Percentiles rank a stretch among this genome's conserved stretches.
These are phyloP conservation scores for Zaprionus kolodkinae DNA, from an alignment of 1,140 invertebrate species.

Conservation along the genomic window DNA sequence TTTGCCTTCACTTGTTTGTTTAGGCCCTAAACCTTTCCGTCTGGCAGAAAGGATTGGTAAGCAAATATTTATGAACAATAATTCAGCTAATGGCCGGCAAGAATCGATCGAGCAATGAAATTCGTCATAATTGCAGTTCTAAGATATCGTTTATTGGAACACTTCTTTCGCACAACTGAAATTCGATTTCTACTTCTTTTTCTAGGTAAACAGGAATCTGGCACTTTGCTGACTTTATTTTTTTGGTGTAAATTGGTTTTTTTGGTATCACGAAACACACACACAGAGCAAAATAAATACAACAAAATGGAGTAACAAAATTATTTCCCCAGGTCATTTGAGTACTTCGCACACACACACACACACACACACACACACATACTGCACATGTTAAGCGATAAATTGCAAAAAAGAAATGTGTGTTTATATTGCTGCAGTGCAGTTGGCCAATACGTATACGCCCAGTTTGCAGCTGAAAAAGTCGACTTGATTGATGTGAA, in stretches of 20 bases:
- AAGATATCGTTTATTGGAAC: neutral
- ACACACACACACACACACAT: neutral
- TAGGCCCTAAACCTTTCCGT: slow-evolving; percentile 70
- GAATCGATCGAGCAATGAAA: neutral
- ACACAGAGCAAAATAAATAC: slow-evolving; percentile 55
- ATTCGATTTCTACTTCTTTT: neutral
- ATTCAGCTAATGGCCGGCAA: slow-evolving; percentile 21
- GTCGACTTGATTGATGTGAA: slow-evolving; percentile 75
- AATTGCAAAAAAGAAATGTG: slow-evolving; percentile 67
- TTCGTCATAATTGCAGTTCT: neutral
- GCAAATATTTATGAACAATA: slow-evolving; percentile 61
- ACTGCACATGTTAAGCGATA: slow-evolving; percentile 44
- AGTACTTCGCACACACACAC: slow-evolving; percentile 16
- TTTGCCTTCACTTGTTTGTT: slow-evolving; percentile 56
- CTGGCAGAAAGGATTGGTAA: slow-evolving; percentile 31
- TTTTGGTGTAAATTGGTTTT: slow-evolving; percentile 6
- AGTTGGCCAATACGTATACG: slow-evolving; percentile 74
- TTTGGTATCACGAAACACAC: slow-evolving; percentile 24
- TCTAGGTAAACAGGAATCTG: neutral
- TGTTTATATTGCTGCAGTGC: slow-evolving; percentile 61
- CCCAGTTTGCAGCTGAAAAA: slow-evolving; percentile 64
- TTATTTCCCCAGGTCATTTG: slow-evolving; percentile 58
- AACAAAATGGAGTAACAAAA: slow-evolving; percentile 60
- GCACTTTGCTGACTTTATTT: neutral
- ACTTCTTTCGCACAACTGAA: too few relatives aligned